Percentiles rank a stretch among this genome's conserved stretches.
Conservation (phyloP, 2,113 vertebrate genomes). For the Anhinga anhinga region DNA sequence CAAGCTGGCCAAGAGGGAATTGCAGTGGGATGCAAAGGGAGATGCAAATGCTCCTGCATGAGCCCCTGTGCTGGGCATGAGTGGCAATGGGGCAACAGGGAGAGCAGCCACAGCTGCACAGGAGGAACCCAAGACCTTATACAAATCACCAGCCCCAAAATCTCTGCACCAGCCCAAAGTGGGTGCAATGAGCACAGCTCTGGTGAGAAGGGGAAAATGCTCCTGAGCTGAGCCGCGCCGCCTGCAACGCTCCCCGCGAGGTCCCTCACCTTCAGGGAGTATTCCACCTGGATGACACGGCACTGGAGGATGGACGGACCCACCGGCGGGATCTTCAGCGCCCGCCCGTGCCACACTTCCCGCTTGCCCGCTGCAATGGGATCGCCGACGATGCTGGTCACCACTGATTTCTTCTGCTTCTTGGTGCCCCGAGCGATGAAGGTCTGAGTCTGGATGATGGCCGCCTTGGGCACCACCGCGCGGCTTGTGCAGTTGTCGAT, state of each 20-base stretch:
- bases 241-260: accelerated
- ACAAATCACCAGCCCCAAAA: neutral
- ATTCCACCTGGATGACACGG: constrained; percentile 92
- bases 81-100: too few species aligned
- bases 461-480: constrained; percentile 84
- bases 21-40: neutral
- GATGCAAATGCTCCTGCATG: neutral
- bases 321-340: constrained; percentile 90
- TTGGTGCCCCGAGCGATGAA: constrained; percentile 90
- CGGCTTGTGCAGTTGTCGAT: constrained; percentile 90
- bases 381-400: constrained; percentile 86
- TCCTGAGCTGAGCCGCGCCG: accelerated
- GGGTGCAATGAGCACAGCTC: accelerated
- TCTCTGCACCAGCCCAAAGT: neutral
- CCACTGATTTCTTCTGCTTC: constrained; percentile 90
- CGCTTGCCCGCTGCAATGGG: constrained; percentile 76
- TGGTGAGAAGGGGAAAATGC: neutral
- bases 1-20: neutral
- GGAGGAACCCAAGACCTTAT: neutral
- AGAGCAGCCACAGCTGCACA: neutral
- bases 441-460: constrained; percentile 92
- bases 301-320: constrained; percentile 93
- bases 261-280: constrained; percentile 85
- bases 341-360: constrained; percentile 89
- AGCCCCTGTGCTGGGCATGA: neutral